These are phyloP conservation scores for Galeruca laticollis DNA, from an alignment of 2,888 invertebrate species.

Conservation along the genomic window DNA sequence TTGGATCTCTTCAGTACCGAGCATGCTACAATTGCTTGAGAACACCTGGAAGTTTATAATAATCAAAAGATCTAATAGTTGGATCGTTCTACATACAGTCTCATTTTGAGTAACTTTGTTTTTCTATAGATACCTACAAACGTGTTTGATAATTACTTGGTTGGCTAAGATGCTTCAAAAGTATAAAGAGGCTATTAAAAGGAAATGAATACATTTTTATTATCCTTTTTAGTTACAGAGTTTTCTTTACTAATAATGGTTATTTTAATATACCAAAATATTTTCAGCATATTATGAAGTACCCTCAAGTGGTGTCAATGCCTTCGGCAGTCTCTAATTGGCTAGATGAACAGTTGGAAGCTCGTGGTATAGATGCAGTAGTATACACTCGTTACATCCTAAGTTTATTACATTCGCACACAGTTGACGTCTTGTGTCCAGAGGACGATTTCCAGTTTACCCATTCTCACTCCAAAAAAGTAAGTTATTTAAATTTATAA, in stretches of 20 bases:
- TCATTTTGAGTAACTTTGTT: too few species aligned
- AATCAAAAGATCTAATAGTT: too few species aligned
- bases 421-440: conserved; percentile 68
- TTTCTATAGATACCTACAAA: too few species aligned
- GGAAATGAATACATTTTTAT: not conserved
- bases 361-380: conserved; percentile 79
- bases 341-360: conserved; percentile 81
- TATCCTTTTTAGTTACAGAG: not conserved
- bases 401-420: conserved; percentile 73
- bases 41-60: too few species aligned
- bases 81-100: too few species aligned
- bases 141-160: too few species aligned
- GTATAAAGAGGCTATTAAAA: too few species aligned
- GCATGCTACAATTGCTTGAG: too few species aligned
- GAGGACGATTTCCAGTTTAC: conserved; percentile 64
- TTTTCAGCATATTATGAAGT: conserved; percentile 70
- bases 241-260: not conserved
- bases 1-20: too few species aligned
- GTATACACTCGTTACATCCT: conserved; percentile 77
- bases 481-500: too few species aligned
- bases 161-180: too few species aligned
- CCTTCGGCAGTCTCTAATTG: conserved; percentile 79
- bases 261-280: not conserved
- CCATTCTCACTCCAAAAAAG: conserved; percentile 66
- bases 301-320: conserved; percentile 73